A percentile compares a stretch with the other conserved stretches of the same genome.
phyloP scores from a whole-genome alignment of 1,140 invertebrate genomes.

The Drosophila pseudoobscura region DNA sequence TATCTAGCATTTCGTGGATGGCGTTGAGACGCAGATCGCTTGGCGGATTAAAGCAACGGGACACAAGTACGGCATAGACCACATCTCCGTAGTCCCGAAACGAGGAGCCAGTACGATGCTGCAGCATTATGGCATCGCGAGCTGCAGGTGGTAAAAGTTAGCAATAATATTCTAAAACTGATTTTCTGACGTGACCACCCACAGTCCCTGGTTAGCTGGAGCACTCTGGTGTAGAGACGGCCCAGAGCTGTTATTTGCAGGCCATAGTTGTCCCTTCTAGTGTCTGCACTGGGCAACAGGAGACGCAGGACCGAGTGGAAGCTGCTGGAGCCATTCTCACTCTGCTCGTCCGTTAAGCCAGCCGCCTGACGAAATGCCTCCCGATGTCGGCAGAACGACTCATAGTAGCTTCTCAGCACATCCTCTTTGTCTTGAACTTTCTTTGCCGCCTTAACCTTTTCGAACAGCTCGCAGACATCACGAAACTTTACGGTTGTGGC shows the following conservation, averaged over 20 bases:
- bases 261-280: slow-evolving; percentile 86
- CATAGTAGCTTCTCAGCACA: slow-evolving; percentile 65
- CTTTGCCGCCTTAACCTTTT: slow-evolving; percentile 53
- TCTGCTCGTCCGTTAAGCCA: slow-evolving; percentile 7
- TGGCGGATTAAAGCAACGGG: slow-evolving; percentile 84
- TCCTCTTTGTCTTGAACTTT: slow-evolving; percentile 57
- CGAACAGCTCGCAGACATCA: slow-evolving; percentile 70
- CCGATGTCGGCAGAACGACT: slow-evolving; percentile 70
- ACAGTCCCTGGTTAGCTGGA: slow-evolving; percentile 87
- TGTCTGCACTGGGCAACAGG: slow-evolving; percentile 88
- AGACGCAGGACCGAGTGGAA: slow-evolving; percentile 89
- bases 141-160: slow-evolving; percentile 64
- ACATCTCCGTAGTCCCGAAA: slow-evolving; percentile 90
- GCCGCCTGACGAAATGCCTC: slow-evolving; percentile 47
- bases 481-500: slow-evolving; percentile 70
- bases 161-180: neutral
- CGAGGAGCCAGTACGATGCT: slow-evolving; percentile 85
- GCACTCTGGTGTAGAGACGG: slow-evolving; percentile 87
- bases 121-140: slow-evolving; percentile 87
- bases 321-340: slow-evolving; percentile 83
- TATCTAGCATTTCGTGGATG: slow-evolving; percentile 89
- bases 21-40: slow-evolving; percentile 85
- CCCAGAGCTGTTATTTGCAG: slow-evolving; percentile 88
- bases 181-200: neutral
- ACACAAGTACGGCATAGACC: slow-evolving; percentile 88